Percentiles rank a stretch among this genome's conserved stretches.
Conservation (phyloP, 2,888 invertebrate species). For the Galeruca laticollis region DNA sequence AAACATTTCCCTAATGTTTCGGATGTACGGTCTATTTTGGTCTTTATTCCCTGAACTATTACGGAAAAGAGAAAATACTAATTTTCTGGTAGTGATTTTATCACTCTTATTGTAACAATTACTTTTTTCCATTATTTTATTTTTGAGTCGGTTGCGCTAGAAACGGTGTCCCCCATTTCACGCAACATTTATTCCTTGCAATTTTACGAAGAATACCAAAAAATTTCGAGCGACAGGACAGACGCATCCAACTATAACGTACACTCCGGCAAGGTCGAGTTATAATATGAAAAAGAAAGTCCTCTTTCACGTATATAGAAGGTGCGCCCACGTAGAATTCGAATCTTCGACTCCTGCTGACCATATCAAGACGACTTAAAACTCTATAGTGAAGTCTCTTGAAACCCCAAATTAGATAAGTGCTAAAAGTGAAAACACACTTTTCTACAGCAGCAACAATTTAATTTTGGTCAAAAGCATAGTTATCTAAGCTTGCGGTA, state of each 20-base stretch:
- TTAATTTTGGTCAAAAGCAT: no score
- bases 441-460: no score
- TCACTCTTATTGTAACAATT: not conserved
- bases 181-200: slow-evolving; percentile 25
- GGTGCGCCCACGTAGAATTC: slow-evolving; percentile 33
- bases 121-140: not conserved
- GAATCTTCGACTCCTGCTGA: slow-evolving; percentile 24
- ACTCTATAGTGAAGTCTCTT: slow-evolving; percentile 10
- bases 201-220: slow-evolving; percentile 29
- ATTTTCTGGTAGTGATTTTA: not conserved
- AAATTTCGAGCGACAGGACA: slow-evolving; percentile 15
- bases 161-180: slow-evolving; percentile 22
- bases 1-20: no score
- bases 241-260: slow-evolving; percentile 35
- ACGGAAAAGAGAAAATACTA: no score
- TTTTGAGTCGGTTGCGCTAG: slow-evolving; percentile 8
- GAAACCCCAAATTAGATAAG: not conserved
- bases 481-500: no score
- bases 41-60: no score
- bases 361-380: slow-evolving; percentile 12
- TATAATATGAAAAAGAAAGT: slow-evolving; percentile 40
- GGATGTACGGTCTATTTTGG: no score
- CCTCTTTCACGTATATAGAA: slow-evolving; percentile 35
- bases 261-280: slow-evolving; percentile 41
- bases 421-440: not conserved